These are phyloP conservation scores for Spongilla lacustris DNA, from an alignment of 37 sponge, comb jelly and placozoan genomes.

Conservation along the genomic window DNA sequence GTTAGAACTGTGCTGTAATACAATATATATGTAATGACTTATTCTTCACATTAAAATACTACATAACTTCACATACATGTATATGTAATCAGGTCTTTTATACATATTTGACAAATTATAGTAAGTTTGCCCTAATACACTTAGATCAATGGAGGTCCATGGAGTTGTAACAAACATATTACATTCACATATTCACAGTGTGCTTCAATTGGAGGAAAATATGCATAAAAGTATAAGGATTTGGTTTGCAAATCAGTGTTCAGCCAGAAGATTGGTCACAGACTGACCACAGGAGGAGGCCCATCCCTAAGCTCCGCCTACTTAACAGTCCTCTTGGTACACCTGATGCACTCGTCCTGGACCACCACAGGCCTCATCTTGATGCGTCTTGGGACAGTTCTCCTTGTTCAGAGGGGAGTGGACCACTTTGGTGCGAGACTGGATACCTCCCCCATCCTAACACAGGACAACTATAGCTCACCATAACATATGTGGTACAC, in stretches of 20 bases:
- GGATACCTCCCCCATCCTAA: not conserved
- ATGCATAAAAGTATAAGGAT: not conserved
- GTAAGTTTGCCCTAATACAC: too few species aligned
- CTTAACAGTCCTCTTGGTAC: conserved; percentile 28
- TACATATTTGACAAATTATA: too few species aligned
- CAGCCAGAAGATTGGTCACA: not conserved
- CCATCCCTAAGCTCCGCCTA: not conserved
- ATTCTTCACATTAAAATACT: too few species aligned
- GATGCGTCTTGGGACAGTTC: conserved; percentile 35
- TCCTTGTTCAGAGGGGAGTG: conserved; percentile 75
- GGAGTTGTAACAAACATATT: too few species aligned
- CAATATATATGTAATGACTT: too few species aligned
- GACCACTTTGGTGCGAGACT: conserved; percentile 38
- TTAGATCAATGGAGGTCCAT: too few species aligned
- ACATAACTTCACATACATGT: too few species aligned
- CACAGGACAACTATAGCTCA: not conserved
- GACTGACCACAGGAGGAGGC: not conserved
- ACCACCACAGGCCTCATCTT: not conserved
- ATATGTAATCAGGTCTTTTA: too few species aligned
- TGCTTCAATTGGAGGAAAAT: too few species aligned
- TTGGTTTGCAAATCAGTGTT: not conserved
- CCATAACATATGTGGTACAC: too few species aligned
- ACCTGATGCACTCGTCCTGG: conserved; percentile 23
- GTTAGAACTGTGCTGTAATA: too few species aligned
- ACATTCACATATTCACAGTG: too few species aligned